Conservation (phyloP, 2,888 invertebrate species). For the Drymonia ruficornis region DNA sequence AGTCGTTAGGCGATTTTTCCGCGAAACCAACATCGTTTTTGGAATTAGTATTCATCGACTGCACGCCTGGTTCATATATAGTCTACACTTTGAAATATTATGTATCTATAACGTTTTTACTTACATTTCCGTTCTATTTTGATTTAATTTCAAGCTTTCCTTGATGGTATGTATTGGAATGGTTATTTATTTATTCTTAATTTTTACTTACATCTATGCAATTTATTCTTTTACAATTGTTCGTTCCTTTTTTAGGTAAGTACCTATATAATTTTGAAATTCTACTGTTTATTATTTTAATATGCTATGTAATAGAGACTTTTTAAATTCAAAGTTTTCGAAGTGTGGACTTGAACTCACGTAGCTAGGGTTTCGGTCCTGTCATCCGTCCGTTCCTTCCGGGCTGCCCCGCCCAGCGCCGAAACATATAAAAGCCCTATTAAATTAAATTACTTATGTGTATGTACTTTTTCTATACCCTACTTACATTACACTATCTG, state of each 20-base stretch:
- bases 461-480: constrained; percentile 60
- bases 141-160: constrained; percentile 17
- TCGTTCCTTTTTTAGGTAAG: constrained; percentile 15
- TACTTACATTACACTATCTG: constrained; percentile 70
- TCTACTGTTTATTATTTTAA: constrained; percentile 6
- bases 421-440: constrained; percentile 67
- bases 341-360: constrained; percentile 73
- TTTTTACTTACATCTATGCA: constrained; percentile 14
- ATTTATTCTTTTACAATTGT: constrained; percentile 16
- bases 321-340: constrained; percentile 53
- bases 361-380: constrained; percentile 69
- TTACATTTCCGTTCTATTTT: constrained; percentile 12
- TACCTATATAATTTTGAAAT: constrained; percentile 9
- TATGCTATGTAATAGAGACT: constrained; percentile 17
- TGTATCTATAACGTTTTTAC: constrained; percentile 8
- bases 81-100: constrained; percentile 76
- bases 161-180: constrained; percentile 17
- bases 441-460: constrained; percentile 51
- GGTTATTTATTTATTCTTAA: constrained; percentile 7
- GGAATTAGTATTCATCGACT: constrained; percentile 58
- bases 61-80: constrained; percentile 64
- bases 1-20: constrained; percentile 59
- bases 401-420: constrained; percentile 83
- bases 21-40: constrained; percentile 28
- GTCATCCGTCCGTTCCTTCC: constrained; percentile 57